phyloP scores from a whole-genome alignment of 2,113 vertebrate genomes.

The Physeter macrocephalus region DNA sequence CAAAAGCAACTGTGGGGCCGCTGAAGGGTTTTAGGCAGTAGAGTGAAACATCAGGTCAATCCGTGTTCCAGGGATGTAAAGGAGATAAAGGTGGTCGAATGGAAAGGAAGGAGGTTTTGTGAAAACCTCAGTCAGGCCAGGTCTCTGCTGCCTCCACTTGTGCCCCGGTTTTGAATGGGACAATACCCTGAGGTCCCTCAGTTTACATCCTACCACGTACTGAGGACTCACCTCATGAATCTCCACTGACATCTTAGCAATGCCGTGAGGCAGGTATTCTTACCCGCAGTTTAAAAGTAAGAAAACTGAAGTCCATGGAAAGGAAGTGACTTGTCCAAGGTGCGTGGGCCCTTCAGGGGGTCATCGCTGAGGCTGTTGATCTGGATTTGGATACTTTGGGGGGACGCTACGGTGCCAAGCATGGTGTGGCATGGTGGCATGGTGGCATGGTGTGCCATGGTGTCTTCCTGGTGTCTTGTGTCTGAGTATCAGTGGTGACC shows the following conservation, averaged over 20 bases:
- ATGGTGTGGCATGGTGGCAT: background rate
- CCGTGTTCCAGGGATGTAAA: background rate
- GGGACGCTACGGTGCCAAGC: background rate
- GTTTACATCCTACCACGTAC: background rate
- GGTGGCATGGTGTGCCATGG: no score
- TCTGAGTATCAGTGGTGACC: background rate
- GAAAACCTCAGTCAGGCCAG: background rate
- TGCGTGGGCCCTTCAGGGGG: background rate
- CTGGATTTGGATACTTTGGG: background rate
- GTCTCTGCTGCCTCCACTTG: background rate
- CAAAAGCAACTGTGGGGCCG: background rate
- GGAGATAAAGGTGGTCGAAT: background rate
- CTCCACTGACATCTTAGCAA: background rate
- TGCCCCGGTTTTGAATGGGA: background rate
- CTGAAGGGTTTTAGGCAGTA: background rate
- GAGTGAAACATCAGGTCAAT: background rate
- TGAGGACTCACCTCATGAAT: background rate
- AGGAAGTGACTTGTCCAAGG: background rate
- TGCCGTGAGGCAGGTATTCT: background rate
- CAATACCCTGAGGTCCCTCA: background rate
- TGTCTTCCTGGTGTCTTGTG: background rate
- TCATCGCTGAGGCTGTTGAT: background rate
- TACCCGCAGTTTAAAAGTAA: background rate
- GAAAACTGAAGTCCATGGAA: background rate
- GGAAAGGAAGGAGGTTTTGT: background rate